Percentiles rank a stretch among this genome's conserved stretches.
These are phyloP conservation scores for Eulemur rubriventer DNA, from an alignment of 2,797 vertebrate species.

Conservation along the genomic window DNA sequence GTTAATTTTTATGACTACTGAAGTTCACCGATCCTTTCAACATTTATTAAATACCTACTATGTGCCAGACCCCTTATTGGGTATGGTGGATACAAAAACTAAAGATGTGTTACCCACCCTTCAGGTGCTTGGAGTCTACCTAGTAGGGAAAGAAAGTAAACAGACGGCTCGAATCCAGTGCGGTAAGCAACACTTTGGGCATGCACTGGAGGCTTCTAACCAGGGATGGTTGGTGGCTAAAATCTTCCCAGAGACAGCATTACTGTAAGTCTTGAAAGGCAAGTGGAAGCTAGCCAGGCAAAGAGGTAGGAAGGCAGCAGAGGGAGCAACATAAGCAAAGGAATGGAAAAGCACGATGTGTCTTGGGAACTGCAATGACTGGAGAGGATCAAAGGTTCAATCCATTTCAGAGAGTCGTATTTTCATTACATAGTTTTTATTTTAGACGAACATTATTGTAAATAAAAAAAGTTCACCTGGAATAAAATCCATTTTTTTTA, in stretches of 20 bases:
- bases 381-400: background rate
- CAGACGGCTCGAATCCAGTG: background rate
- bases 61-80: background rate
- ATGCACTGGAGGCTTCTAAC: background rate
- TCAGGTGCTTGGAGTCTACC: background rate
- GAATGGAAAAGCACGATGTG: background rate
- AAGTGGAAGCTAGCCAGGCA: background rate
- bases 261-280: background rate
- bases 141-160: background rate
- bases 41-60: background rate
- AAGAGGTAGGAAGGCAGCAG: background rate
- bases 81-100: background rate
- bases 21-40: background rate
- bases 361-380: background rate
- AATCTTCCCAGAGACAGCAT: background rate
- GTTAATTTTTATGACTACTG: background rate
- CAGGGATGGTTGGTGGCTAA: background rate
- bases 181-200: background rate
- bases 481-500: slow-evolving; percentile 80
- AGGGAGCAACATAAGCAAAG: background rate
- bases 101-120: background rate
- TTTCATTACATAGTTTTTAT: slow-evolving; percentile 89
- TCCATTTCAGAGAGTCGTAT: slow-evolving; percentile 79
- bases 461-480: slow-evolving; percentile 87
- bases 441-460: slow-evolving; percentile 87